phyloP scores from a whole-genome alignment of 37 sponge, comb jelly and placozoan genomes.

The Beroe forskalii region DNA sequence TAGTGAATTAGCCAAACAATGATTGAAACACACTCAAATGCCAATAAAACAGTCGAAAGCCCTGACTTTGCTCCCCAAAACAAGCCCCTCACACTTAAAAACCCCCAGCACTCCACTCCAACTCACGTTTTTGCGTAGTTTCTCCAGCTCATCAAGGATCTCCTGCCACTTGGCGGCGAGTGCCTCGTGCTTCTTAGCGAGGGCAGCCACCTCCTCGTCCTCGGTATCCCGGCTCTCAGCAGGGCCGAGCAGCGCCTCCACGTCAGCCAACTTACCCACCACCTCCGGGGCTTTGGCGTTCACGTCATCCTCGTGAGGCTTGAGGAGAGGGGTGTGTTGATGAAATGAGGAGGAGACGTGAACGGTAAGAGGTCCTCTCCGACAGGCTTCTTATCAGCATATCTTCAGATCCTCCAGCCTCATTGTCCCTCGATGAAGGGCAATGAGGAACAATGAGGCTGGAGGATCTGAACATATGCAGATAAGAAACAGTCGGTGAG shows the following conservation, averaged over 20 bases:
- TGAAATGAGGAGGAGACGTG: too few species aligned
- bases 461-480: too few species aligned
- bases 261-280: constrained; percentile 53
- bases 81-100: not conserved
- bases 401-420: too few species aligned
- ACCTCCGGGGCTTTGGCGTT: constrained; percentile 45
- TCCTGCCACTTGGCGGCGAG: constrained; percentile 52
- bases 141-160: constrained; percentile 59
- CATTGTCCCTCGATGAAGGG: too few species aligned
- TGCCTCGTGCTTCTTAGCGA: constrained; percentile 10
- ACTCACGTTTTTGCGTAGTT: constrained; percentile 44
- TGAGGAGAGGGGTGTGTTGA: too few species aligned
- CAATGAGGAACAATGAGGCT: too few species aligned
- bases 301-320: constrained; percentile 61
- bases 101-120: not conserved
- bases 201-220: constrained; percentile 42
- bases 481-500: too few species aligned
- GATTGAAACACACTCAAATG: not conserved
- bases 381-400: too few species aligned
- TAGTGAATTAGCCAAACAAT: too few species aligned
- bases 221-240: not conserved
- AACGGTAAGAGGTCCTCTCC: too few species aligned
- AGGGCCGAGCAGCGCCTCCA: constrained; percentile 38
- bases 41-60: too few species aligned
- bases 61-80: too few species aligned